These are phyloP conservation scores for Spermophilus dauricus DNA, from an alignment of 2,113 vertebrate species.

Conservation along the genomic window DNA sequence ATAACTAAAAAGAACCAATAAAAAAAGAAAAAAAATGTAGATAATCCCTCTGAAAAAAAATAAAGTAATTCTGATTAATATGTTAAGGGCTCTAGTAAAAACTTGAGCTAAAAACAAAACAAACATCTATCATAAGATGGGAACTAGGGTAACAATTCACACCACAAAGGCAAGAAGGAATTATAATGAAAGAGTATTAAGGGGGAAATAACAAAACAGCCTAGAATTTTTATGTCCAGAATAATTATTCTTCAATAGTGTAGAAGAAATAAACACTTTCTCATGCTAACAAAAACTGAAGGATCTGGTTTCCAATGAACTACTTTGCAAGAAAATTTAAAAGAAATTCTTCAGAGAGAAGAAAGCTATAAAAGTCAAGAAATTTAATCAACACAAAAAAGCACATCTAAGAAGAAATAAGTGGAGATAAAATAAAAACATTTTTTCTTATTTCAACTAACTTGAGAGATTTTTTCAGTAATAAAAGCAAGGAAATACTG, in stretches of 20 bases:
- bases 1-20: too few relatives aligned
- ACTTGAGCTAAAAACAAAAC: too few relatives aligned
- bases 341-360: neutral
- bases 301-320: too few relatives aligned
- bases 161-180: too few relatives aligned
- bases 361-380: neutral
- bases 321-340: neutral
- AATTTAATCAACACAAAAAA: neutral
- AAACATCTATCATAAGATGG: too few relatives aligned
- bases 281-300: too few relatives aligned
- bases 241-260: neutral
- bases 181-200: neutral
- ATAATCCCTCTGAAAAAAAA: too few relatives aligned
- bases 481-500: neutral
- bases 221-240: neutral
- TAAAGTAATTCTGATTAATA: too few relatives aligned
- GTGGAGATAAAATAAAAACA: neutral
- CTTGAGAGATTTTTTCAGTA: neutral
- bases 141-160: too few relatives aligned
- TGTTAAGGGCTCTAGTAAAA: too few relatives aligned
- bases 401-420: neutral
- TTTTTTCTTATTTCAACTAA: neutral
- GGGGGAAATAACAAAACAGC: neutral
- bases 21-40: too few relatives aligned
- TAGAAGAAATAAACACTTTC: neutral